A percentile compares a stretch with the other conserved stretches of the same genome.
Conservation (phyloP, 2,113 vertebrate species). For the Cheilinus undulatus region DNA sequence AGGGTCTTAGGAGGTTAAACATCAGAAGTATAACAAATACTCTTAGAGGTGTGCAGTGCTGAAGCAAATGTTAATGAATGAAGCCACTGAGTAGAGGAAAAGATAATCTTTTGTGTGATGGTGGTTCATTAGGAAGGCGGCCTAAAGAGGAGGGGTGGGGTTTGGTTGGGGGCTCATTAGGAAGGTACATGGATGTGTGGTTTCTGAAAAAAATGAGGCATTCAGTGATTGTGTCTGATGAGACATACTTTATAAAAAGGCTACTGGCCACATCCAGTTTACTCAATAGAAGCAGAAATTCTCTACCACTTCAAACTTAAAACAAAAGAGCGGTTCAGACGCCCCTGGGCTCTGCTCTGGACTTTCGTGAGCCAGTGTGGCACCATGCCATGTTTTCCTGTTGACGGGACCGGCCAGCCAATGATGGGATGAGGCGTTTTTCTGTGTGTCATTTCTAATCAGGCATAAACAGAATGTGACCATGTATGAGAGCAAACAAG, state of each 20-base stretch:
- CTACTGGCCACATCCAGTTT: slow-evolving; percentile 1
- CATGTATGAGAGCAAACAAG: slow-evolving; percentile 4
- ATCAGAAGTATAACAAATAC: neutral
- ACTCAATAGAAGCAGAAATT: slow-evolving; percentile 18
- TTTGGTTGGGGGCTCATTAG: slow-evolving; percentile 68
- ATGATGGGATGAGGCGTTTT: neutral
- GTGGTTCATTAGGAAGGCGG: slow-evolving; percentile 56
- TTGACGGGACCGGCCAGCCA: slow-evolving; percentile 10
- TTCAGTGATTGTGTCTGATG: slow-evolving; percentile 52
- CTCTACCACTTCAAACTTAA: slow-evolving; percentile 23
- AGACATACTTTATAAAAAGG: slow-evolving; percentile 17
- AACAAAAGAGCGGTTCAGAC: slow-evolving; percentile 39
- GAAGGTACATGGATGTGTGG: slow-evolving; percentile 32
- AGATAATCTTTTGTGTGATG: slow-evolving; percentile 62
- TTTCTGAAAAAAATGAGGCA: slow-evolving; percentile 29
- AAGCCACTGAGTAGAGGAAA: slow-evolving; percentile 32
- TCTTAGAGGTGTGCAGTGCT: slow-evolving; percentile 31
- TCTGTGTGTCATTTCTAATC: slow-evolving; percentile 13
- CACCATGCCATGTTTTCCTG: slow-evolving; percentile 10
- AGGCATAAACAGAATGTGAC: neutral
- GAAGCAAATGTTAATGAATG: slow-evolving; percentile 43
- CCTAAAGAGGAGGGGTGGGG: neutral
- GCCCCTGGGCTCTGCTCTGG: slow-evolving; percentile 20
- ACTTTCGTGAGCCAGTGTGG: slow-evolving; percentile 35
- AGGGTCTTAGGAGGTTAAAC: too few relatives aligned